A percentile compares a stretch with the other conserved stretches of the same genome.
Evolutionary conservation across 2,888 invertebrate species (phyloP).

Genomic region (Atethmia centrago): DNA sequence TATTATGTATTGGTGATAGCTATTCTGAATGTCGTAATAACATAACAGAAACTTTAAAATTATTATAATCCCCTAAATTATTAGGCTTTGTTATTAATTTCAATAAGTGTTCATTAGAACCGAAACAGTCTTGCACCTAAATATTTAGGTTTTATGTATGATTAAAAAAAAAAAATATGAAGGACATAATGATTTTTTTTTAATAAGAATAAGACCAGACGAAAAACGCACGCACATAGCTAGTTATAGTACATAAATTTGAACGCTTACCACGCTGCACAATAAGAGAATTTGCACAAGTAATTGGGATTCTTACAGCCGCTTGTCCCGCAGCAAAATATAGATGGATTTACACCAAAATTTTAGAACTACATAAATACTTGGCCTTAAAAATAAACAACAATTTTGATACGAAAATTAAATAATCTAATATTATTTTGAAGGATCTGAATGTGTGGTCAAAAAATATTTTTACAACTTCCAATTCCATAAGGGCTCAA

Average conservation of each 20-base stretch:
- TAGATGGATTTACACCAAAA: neutral
- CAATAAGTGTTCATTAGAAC: too few species aligned
- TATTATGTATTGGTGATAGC: too few species aligned
- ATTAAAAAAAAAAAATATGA: too few species aligned
- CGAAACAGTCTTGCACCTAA: too few species aligned
- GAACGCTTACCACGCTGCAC: neutral
- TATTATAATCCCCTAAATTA: too few species aligned
- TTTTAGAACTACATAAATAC: slow-evolving; percentile 2
- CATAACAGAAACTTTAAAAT: too few species aligned
- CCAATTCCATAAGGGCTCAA: neutral
- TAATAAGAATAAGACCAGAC: too few species aligned
- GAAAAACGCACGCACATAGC: too few species aligned
- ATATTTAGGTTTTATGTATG: too few species aligned
- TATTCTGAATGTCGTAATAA: too few species aligned
- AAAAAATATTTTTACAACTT: neutral
- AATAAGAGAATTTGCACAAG: neutral
- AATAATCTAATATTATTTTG: neutral
- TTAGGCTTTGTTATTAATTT: too few species aligned
- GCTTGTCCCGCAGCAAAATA: slow-evolving; percentile 13
- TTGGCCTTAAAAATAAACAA: neutral
- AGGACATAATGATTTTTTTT: too few species aligned
- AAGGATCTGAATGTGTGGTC: neutral
- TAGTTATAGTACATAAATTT: neutral
- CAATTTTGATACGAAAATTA: neutral
- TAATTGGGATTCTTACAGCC: neutral